These are phyloP conservation scores for Toxotes lorentzi DNA, from an alignment of 2,797 vertebrate species.

Conservation along the genomic window DNA sequence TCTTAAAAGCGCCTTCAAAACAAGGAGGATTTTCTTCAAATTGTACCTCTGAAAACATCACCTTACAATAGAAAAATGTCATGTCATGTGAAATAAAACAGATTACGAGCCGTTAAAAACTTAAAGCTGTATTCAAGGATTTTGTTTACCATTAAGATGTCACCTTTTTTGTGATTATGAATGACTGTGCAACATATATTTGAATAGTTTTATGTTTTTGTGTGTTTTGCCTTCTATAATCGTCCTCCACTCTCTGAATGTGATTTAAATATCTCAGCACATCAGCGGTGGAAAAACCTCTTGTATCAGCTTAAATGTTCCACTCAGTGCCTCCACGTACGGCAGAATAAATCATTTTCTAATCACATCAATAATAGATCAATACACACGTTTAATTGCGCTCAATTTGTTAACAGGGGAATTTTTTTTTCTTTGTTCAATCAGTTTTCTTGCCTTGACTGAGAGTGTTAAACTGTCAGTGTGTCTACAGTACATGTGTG, in stretches of 20 bases:
- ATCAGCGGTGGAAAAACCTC: neutral
- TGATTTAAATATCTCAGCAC: neutral
- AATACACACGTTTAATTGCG: slow-evolving; percentile 44
- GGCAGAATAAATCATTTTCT: slow-evolving; percentile 28
- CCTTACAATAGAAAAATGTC: neutral
- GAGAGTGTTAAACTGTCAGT: slow-evolving; percentile 67
- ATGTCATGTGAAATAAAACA: neutral
- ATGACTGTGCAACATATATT: neutral
- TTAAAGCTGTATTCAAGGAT: neutral
- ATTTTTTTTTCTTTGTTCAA: slow-evolving; percentile 34
- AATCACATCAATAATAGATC: slow-evolving; percentile 43
- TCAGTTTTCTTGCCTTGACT: slow-evolving; percentile 45
- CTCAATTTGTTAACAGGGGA: slow-evolving; percentile 39
- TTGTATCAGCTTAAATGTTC: neutral
- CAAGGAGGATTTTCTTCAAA: neutral
- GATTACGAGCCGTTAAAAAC: neutral
- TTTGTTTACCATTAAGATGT: neutral
- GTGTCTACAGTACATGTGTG: slow-evolving; percentile 40
- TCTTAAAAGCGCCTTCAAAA: slow-evolving; percentile 14
- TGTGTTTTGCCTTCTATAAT: neutral
- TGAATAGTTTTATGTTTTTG: neutral
- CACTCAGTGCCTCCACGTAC: neutral
- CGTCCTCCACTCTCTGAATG: neutral
- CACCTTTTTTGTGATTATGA: neutral
- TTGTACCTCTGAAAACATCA: neutral